Conservation (phyloP, 53 echinoderm and acorn worm genomes). For the Apostichopus leukothele region DNA sequence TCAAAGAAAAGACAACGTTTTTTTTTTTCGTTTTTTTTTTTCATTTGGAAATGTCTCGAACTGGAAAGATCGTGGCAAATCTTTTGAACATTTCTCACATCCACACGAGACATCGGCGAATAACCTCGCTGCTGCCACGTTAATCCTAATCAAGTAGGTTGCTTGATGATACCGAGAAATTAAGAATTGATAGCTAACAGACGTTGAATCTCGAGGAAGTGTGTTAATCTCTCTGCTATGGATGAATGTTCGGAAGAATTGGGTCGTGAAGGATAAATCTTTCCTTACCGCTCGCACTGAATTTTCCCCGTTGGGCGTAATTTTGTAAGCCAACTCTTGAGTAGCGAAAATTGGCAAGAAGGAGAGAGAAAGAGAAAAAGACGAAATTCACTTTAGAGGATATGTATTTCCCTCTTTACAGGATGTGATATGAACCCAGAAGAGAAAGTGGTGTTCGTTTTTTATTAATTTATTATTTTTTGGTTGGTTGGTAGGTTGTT, state of each 20-base stretch:
- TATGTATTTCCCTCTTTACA: too few species aligned
- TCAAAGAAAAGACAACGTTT: too few species aligned
- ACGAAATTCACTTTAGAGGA: too few species aligned
- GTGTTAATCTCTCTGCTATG: slow-evolving; percentile 3
- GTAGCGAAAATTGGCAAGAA: too few species aligned
- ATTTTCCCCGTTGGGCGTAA: neutral
- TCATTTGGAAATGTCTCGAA: too few species aligned
- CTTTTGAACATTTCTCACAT: neutral
- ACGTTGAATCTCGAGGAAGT: neutral
- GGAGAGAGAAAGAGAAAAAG: too few species aligned
- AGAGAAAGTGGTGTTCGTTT: too few species aligned
- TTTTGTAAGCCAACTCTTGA: neutral
- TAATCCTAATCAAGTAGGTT: neutral
- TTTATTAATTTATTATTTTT: too few species aligned
- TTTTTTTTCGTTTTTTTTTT: too few species aligned
- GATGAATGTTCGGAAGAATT: neutral
- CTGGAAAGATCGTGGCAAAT: too few species aligned
- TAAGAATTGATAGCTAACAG: neutral
- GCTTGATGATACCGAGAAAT: neutral
- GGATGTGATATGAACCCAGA: too few species aligned
- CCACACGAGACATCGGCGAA: neutral
- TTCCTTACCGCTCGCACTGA: neutral
- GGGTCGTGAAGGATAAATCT: slow-evolving; percentile 1
- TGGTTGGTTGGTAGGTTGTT: too few species aligned
- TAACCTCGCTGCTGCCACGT: neutral